These are phyloP conservation scores for Parapristionchus giblindavisi DNA, from an alignment of 2,888 invertebrate species.

Conservation along the genomic window DNA sequence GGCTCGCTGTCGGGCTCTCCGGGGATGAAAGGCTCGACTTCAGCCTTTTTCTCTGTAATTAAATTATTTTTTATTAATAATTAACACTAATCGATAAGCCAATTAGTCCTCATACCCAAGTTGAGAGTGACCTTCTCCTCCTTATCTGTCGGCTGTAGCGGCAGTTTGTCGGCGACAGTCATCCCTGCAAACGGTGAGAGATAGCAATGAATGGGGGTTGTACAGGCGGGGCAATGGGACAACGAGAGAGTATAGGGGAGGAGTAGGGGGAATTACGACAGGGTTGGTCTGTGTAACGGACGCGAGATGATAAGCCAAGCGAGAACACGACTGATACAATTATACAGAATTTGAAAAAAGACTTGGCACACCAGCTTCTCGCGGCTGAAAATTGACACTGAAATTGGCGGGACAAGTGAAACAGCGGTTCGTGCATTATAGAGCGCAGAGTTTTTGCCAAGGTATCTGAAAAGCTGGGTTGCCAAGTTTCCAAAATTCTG, in stretches of 20 bases:
- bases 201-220: neutral
- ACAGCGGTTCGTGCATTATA: too few species aligned
- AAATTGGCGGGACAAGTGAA: too few species aligned
- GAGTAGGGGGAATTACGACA: too few species aligned
- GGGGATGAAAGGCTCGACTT: constrained; percentile 30
- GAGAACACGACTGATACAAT: neutral
- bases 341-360: too few species aligned
- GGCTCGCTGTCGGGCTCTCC: constrained; percentile 15
- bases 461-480: too few species aligned
- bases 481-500: too few species aligned
- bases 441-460: too few species aligned
- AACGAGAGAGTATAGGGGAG: too few species aligned
- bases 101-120: constrained; percentile 9
- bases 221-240: neutral
- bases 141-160: constrained; percentile 9
- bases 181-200: neutral
- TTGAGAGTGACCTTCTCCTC: constrained; percentile 30
- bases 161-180: constrained; percentile 17
- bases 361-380: too few species aligned
- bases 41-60: constrained; percentile 26
- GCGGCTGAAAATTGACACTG: too few species aligned
- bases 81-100: neutral
- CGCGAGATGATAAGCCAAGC: constrained; percentile 12
- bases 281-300: too few species aligned
- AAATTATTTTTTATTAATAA: neutral